These are phyloP conservation scores for Drosophila quadrilineata DNA, from an alignment of 1,140 invertebrate species.

Conservation along the genomic window DNA sequence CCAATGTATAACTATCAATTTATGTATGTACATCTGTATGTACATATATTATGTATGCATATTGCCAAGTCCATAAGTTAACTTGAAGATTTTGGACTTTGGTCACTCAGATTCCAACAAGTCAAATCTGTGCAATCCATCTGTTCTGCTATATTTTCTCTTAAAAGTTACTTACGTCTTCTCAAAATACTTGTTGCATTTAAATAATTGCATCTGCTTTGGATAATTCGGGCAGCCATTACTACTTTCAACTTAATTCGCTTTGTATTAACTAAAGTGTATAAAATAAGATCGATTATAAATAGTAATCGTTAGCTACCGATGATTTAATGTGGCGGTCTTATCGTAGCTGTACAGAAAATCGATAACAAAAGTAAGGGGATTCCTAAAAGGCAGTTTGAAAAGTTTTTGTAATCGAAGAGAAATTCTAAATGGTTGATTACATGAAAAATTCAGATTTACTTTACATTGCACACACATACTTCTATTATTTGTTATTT, in stretches of 20 bases:
- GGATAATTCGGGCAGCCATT: constrained; percentile 31
- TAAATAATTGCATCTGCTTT: constrained; percentile 10
- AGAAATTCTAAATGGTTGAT: too few species aligned
- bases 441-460: too few species aligned
- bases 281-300: constrained; percentile 15
- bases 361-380: too few species aligned
- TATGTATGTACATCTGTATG: neutral
- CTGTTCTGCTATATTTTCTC: neutral
- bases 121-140: constrained; percentile 27
- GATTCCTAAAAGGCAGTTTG: too few species aligned
- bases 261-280: constrained; percentile 1
- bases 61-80: constrained; percentile 14
- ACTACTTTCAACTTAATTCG: neutral
- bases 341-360: neutral
- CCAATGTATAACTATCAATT: neutral
- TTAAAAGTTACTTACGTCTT: constrained; percentile 14
- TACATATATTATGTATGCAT: constrained; percentile 7
- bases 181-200: constrained; percentile 2
- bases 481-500: too few species aligned
- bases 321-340: too few species aligned
- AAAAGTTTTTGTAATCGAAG: too few species aligned
- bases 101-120: constrained; percentile 32
- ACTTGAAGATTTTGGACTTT: constrained; percentile 54
- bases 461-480: too few species aligned
- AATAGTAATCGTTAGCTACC: neutral